phyloP scores from a whole-genome alignment of 2,888 invertebrate species.

The Auanema sp. region DNA sequence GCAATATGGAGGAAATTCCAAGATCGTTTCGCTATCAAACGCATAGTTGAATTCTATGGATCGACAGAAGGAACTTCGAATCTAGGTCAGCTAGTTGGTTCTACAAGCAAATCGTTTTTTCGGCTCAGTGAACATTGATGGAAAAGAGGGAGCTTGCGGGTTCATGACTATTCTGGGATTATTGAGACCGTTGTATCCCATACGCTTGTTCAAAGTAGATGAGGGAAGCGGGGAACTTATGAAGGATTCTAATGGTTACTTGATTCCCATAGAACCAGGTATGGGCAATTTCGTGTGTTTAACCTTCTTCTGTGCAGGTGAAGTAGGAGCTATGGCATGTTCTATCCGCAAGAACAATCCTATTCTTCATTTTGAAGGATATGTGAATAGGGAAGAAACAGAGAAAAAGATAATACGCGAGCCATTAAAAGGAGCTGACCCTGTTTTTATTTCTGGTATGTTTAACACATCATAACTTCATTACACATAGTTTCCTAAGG shows the following conservation, averaged over 20 bases:
- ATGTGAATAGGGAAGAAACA: constrained; percentile 81
- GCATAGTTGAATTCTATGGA: constrained; percentile 90
- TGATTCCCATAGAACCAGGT: constrained; percentile 80
- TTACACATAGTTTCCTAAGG: constrained; percentile 61
- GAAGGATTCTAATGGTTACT: constrained; percentile 79
- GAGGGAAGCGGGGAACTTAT: constrained; percentile 84
- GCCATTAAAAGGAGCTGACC: constrained; percentile 85
- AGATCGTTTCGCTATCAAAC: constrained; percentile 78
- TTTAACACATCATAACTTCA: background rate
- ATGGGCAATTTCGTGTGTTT: constrained; percentile 13
- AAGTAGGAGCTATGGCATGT: constrained; percentile 92
- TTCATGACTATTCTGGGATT: constrained; percentile 81
- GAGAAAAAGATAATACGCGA: constrained; percentile 84
- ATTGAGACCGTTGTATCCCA: constrained; percentile 21
- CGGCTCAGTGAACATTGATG: constrained; percentile 81
- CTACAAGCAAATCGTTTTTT: background rate
- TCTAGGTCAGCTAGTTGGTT: constrained; percentile 74
- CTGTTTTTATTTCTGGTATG: constrained; percentile 82
- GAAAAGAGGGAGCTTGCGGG: constrained; percentile 88
- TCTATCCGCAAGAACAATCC: constrained; percentile 88
- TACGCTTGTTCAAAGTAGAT: constrained; percentile 71
- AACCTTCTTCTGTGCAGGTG: constrained; percentile 70
- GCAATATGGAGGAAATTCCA: constrained; percentile 90
- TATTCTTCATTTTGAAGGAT: constrained; percentile 86
- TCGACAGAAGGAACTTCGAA: constrained; percentile 97